phyloP scores from a whole-genome alignment of 2,888 invertebrate genomes.

The Platycnemis pennipes region DNA sequence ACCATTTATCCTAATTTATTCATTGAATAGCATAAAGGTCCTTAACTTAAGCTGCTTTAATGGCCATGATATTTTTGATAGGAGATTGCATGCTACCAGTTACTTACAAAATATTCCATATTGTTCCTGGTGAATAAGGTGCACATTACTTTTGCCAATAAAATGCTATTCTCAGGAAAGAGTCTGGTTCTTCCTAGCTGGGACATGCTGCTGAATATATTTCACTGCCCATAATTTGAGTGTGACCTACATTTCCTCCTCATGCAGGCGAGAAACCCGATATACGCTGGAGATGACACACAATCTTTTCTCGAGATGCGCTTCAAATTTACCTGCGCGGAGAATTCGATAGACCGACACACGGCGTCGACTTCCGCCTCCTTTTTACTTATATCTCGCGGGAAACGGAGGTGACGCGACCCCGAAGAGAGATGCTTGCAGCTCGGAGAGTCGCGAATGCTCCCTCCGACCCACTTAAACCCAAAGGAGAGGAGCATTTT shows the following conservation, averaged over 20 bases:
- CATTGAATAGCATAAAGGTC: too few relatives aligned
- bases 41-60: too few relatives aligned
- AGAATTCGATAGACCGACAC: background rate
- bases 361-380: background rate
- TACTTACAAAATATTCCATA: too few relatives aligned
- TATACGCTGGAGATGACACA: background rate
- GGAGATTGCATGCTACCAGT: too few relatives aligned
- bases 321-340: background rate
- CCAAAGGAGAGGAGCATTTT: background rate
- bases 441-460: background rate
- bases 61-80: too few relatives aligned
- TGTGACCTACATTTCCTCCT: background rate
- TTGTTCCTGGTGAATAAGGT: too few relatives aligned
- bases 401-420: background rate
- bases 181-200: background rate
- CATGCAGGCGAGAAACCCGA: conserved; percentile 1
- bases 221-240: background rate
- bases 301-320: conserved; percentile 13
- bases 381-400: background rate
- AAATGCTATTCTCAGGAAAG: background rate
- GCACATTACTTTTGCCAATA: too few relatives aligned
- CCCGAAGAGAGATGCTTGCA: background rate
- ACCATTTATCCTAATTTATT: too few relatives aligned
- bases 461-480: background rate
- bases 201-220: background rate